These are phyloP conservation scores for Danaus melanippus DNA, from an alignment of 1,140 invertebrate species.

Conservation along the genomic window DNA sequence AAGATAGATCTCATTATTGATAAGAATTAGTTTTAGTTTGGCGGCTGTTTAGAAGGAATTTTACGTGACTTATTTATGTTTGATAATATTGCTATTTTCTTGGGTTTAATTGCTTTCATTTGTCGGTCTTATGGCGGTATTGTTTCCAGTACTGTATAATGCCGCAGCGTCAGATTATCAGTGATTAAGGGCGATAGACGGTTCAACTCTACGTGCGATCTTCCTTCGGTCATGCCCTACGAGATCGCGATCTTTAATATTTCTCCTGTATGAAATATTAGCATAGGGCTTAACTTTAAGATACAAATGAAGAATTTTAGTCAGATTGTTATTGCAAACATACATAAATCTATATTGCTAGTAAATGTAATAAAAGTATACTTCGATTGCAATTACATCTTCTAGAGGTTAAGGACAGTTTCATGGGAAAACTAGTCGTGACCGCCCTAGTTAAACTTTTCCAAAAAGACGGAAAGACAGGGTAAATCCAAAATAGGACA, in stretches of 20 bases:
- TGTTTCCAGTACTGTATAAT: slow-evolving; percentile 34
- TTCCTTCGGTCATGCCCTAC: slow-evolving; percentile 48
- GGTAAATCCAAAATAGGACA: slow-evolving; percentile 20
- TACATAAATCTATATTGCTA: too few relatives aligned
- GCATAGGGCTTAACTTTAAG: not conserved
- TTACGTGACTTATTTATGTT: slow-evolving; percentile 8
- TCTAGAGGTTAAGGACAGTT: not conserved
- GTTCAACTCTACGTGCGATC: slow-evolving; percentile 46
- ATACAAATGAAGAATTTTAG: too few relatives aligned
- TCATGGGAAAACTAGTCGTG: slow-evolving; percentile 5
- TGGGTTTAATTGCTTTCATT: slow-evolving; percentile 52
- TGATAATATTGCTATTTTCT: slow-evolving; percentile 13
- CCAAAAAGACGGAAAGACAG: slow-evolving; percentile 19
- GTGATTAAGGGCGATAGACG: slow-evolving; percentile 51
- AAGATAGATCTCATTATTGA: slow-evolving; percentile 12
- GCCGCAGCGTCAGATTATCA: slow-evolving; percentile 41
- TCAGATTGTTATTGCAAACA: not conserved
- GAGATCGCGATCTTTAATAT: slow-evolving; percentile 48
- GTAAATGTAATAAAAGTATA: too few relatives aligned
- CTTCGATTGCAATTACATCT: too few relatives aligned
- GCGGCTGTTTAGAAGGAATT: slow-evolving; percentile 4
- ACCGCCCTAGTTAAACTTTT: slow-evolving; percentile 4
- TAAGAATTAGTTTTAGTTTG: slow-evolving; percentile 3
- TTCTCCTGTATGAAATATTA: slow-evolving; percentile 43
- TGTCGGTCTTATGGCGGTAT: slow-evolving; percentile 46